Evolutionary conservation across 2,797 vertebrate species (phyloP).

Genomic region (Mus caroli): DNA sequence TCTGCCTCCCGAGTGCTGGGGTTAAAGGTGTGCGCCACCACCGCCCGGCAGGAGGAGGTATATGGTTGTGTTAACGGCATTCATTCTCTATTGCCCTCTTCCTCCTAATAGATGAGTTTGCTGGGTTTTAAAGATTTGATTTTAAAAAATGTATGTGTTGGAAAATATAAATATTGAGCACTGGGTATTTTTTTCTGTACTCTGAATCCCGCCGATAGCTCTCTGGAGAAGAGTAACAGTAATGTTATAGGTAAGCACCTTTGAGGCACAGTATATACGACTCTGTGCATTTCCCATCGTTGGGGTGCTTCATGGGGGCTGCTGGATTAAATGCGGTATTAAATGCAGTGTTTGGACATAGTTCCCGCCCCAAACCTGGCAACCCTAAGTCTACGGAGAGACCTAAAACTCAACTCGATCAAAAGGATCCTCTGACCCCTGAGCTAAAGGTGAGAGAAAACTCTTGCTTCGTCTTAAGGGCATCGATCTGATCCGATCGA

Average conservation of each 20-base stretch:
- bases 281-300: not conserved
- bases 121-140: not conserved
- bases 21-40: too few species aligned
- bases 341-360: not conserved
- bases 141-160: not conserved
- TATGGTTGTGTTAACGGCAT: too few species aligned
- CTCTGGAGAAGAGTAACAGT: not conserved
- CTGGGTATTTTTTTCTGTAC: not conserved
- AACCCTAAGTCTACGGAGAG: not conserved
- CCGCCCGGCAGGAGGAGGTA: too few species aligned
- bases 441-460: not conserved
- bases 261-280: not conserved
- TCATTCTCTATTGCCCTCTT: not conserved
- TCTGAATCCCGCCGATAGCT: not conserved
- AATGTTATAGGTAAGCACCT: not conserved
- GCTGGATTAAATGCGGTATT: slow-evolving; percentile 43
- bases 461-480: not conserved
- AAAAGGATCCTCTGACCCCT: not conserved
- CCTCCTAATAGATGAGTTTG: not conserved
- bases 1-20: too few species aligned
- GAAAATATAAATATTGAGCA: slow-evolving; percentile 37
- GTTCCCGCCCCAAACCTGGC: not conserved
- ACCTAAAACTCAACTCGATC: not conserved
- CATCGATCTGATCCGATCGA: not conserved
- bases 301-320: not conserved